Percentiles rank a stretch among this genome's conserved stretches.
Evolutionary conservation across 2,113 vertebrate species (phyloP).

Genomic region (Tylochromis polylepis): DNA sequence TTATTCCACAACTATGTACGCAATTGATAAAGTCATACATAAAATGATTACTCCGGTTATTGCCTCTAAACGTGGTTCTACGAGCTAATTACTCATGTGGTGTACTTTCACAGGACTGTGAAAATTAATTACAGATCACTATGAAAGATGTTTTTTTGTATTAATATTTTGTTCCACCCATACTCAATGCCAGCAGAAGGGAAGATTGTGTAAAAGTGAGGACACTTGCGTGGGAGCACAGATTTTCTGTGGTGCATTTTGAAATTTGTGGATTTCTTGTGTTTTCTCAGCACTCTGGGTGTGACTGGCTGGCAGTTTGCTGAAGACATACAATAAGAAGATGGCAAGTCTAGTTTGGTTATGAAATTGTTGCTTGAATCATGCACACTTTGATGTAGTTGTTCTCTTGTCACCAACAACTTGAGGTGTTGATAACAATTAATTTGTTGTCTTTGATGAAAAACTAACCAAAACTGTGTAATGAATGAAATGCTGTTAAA

Average conservation of each 20-base stretch:
- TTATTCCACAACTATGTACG: background rate
- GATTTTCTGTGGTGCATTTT: background rate
- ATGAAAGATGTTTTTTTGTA: background rate
- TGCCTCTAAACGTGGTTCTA: background rate
- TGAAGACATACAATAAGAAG: background rate
- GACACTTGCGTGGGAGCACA: background rate
- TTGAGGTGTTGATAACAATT: background rate
- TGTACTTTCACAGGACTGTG: background rate
- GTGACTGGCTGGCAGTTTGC: background rate
- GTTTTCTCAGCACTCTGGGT: background rate
- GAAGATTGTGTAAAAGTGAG: background rate
- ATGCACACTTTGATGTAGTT: background rate
- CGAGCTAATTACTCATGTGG: background rate
- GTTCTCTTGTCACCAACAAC: background rate
- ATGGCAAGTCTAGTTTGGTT: background rate
- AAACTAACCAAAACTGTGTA: background rate
- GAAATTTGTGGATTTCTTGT: background rate
- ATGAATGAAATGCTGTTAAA: constrained; percentile 1
- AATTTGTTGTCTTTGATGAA: background rate
- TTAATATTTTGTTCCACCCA: background rate
- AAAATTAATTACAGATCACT: background rate
- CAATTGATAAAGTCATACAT: background rate
- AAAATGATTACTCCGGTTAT: background rate
- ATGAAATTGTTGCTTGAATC: background rate
- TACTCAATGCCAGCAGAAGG: background rate